Evolutionary conservation across 1,140 invertebrate genomes (phyloP).

Genomic region (Oreohelix idahoensis): DNA sequence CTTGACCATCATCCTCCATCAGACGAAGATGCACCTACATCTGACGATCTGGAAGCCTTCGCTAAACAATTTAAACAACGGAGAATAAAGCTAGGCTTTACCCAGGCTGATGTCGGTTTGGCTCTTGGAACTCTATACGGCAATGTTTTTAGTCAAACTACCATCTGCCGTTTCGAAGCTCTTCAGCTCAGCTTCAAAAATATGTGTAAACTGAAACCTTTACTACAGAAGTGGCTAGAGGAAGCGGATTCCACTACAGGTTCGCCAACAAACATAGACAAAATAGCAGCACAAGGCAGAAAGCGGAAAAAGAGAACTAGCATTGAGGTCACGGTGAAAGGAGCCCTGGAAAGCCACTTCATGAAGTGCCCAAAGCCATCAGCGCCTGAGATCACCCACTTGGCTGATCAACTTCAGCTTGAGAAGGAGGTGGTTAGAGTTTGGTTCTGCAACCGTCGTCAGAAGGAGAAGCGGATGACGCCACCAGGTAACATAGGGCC

Average conservation of each 20-base stretch:
- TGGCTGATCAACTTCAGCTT: constrained; percentile 95
- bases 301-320: constrained; percentile 99
- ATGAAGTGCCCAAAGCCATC: constrained; percentile 99
- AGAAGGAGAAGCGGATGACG: constrained; percentile 99
- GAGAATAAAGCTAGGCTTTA: constrained; percentile 96
- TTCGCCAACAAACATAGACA: constrained; percentile 97
- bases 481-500: constrained; percentile 78
- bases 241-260: constrained; percentile 98
- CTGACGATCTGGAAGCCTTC: constrained; percentile 98
- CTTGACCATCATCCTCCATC: constrained; percentile 76
- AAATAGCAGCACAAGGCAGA: constrained; percentile 96
- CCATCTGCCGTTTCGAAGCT: constrained; percentile 99
- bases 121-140: constrained; percentile 98
- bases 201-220: constrained; percentile 99
- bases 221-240: constrained; percentile 99
- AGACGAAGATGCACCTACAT: constrained; percentile 93
- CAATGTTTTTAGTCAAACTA: constrained; percentile 99
- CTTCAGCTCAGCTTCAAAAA: constrained; percentile 99
- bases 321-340: constrained; percentile 99
- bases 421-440: constrained; percentile 98
- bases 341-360: constrained; percentile 97
- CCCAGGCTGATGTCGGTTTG: constrained; percentile 96
- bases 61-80: constrained; percentile 99
- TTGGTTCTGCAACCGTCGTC: constrained; percentile 95
- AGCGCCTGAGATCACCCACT: constrained; percentile 94